Evolutionary conservation across 2,797 vertebrate genomes (phyloP).

Genomic region (Pseudocheirus occidentalis): DNA sequence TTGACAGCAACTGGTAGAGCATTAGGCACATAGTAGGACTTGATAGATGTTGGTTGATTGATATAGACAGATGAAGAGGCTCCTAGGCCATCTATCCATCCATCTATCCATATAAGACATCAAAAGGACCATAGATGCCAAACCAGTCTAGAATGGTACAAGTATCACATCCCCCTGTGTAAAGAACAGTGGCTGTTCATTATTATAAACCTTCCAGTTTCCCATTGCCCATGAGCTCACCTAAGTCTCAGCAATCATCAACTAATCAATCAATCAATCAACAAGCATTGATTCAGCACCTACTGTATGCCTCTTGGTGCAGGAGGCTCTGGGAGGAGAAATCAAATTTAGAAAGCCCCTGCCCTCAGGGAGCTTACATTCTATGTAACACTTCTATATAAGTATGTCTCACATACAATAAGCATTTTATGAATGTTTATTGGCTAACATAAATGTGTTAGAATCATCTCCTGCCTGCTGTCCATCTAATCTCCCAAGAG

Average conservation of each 20-base stretch:
- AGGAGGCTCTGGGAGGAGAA: not conserved
- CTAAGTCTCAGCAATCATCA: constrained; percentile 50
- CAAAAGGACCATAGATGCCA: constrained; percentile 50
- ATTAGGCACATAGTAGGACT: not conserved
- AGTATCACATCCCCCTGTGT: constrained; percentile 41
- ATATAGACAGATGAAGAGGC: not conserved
- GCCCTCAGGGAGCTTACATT: not conserved
- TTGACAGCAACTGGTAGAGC: not conserved
- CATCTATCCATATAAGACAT: constrained; percentile 19
- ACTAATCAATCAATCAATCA: not conserved
- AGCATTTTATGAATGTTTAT: not conserved
- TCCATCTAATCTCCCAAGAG: not conserved
- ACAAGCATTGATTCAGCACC: not conserved
- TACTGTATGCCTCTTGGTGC: too few relatives aligned
- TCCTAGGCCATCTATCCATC: constrained; percentile 35
- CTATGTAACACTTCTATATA: not conserved
- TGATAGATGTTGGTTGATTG: not conserved
- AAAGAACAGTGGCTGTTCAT: constrained; percentile 27
- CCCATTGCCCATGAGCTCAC: not conserved
- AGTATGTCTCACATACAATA: not conserved
- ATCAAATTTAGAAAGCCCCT: not conserved
- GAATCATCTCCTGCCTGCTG: not conserved
- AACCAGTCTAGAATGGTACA: not conserved
- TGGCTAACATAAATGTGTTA: not conserved
- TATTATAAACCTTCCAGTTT: constrained; percentile 58